A percentile compares a stretch with the other conserved stretches of the same genome.
Evolutionary conservation across 2,113 vertebrate genomes (phyloP).

Genomic region (Entomyzon cyanotis): DNA sequence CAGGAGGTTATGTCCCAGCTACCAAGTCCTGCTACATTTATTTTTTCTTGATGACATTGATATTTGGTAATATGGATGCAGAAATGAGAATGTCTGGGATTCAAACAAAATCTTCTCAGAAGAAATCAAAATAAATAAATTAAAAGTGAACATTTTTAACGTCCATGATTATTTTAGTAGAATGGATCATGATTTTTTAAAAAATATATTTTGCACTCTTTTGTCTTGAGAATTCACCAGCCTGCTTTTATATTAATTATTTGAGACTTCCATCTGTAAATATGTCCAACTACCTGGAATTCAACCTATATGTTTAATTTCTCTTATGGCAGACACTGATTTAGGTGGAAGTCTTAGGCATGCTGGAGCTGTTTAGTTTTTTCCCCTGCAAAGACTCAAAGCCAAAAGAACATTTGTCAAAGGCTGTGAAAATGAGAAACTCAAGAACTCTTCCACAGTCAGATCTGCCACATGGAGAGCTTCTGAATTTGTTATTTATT

Average conservation of each 20-base stretch:
- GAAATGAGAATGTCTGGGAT: background rate
- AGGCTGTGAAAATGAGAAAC: background rate
- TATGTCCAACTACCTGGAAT: background rate
- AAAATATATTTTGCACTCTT: background rate
- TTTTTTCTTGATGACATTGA: background rate
- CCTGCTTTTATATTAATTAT: background rate
- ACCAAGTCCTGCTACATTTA: background rate
- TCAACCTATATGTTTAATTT: background rate
- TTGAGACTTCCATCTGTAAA: background rate
- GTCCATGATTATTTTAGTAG: background rate
- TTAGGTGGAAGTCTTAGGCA: background rate
- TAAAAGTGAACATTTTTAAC: background rate
- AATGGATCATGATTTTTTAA: background rate
- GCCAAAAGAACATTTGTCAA: background rate
- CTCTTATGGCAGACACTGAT: background rate
- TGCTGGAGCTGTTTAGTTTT: background rate
- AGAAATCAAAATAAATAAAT: background rate
- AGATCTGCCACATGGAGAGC: background rate
- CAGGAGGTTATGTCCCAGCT: background rate
- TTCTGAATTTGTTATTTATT: background rate
- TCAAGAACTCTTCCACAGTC: background rate
- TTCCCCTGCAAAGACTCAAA: background rate
- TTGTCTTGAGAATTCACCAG: background rate
- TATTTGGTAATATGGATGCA: background rate
- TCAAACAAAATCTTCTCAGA: background rate